Base-by-base conservation (phyloP, 2,797 vertebrate genomes). In the Thaleichthys pacificus region DNA sequence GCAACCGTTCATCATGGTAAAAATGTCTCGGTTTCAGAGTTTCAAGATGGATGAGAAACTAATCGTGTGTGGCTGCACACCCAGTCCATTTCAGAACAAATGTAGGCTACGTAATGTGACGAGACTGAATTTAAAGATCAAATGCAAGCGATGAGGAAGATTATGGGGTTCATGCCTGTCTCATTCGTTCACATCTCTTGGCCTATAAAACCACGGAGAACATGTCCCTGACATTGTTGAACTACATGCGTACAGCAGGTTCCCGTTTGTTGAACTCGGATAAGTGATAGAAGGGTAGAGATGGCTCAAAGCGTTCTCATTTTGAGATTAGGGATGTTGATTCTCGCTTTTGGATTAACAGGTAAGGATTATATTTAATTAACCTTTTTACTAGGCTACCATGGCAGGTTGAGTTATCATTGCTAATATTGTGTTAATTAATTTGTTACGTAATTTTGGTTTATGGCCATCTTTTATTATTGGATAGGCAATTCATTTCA, bases 311-410 rank as follows among this genome's bases (percentile, higher is more conserved):
- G 74, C 38, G 8, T 80, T 24, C 66, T 79, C 49, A 66, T 78
- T 70, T 63, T 85, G 66, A 81, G 58, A 80, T 57, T 65, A n/a
- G 14, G 68, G 11, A 61, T 80, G 17, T 56, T 91, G 64, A 80
- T 88, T 49, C 19, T 84, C 32, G 68, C 77, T 62, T 4, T 83
- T 61, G 12, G 73, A 21, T 49, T 69, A 6, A 73, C 77, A 86
- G 92, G 93, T 94, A 85, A 88, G 87, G 65, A 22, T 22, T 17
- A 56, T n/a, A 56, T 17, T 15, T 5, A 30, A 17, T 56, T n/a
- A 56, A 17, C 4, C 5, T 4, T 56, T n/a, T 56, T 56, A 56
- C 5, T 0, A 56, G 17, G 15, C 51, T 56, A 56, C 17, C 4
- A 56, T 56, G 42, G 11, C 42, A 47, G 11, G 42, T 14, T 47